Conservation (phyloP, 2,888 invertebrate genomes). For the Hedychridium roseum region DNA sequence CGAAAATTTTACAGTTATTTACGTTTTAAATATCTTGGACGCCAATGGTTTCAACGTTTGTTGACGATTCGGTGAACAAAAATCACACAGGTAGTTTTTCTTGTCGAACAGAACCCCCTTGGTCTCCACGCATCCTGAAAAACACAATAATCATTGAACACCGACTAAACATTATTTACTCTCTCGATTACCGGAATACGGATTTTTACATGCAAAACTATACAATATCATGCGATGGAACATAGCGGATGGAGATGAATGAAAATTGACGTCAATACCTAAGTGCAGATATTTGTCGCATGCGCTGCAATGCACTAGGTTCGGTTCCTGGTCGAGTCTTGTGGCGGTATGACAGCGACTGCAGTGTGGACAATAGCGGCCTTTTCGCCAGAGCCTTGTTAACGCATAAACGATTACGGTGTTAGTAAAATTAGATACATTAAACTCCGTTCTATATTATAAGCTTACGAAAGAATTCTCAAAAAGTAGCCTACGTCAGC, state of each 20-base stretch:
- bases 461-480: no score
- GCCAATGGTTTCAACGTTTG: conserved; percentile 49
- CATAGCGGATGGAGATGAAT: conserved; percentile 40
- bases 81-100: conserved; percentile 60
- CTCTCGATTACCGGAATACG: neutral
- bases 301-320: conserved; percentile 65
- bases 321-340: conserved; percentile 72
- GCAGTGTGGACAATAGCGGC: conserved; percentile 77
- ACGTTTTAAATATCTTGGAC: conserved; percentile 54
- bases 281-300: conserved; percentile 67
- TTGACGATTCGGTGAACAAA: conserved; percentile 53
- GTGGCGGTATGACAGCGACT: conserved; percentile 75
- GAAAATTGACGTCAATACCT: conserved; percentile 61
- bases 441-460: no score
- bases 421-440: conserved; percentile 42
- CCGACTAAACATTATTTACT: no score
- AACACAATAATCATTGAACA: no score
- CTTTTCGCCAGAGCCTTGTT: conserved; percentile 75
- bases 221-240: conserved; percentile 33
- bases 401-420: conserved; percentile 49
- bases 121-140: conserved; percentile 61
- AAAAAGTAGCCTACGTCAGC: no score
- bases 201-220: neutral
- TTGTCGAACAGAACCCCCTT: conserved; percentile 54
- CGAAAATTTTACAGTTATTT: no score